Evolutionary conservation across 2,888 invertebrate species (phyloP).

Genomic region (Beris chalybata): DNA sequence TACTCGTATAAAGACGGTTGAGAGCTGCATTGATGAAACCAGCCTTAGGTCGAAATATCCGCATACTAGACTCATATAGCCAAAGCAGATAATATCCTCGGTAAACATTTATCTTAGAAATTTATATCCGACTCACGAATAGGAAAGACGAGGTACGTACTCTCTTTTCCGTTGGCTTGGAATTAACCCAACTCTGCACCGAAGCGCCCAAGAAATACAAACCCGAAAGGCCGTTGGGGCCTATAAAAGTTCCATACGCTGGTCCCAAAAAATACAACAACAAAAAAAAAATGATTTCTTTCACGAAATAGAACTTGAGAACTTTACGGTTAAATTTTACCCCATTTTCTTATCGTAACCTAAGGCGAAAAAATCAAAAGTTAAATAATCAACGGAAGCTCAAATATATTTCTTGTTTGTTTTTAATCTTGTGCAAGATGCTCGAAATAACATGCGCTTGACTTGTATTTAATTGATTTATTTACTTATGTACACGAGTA

Average conservation of each 20-base stretch:
- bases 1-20: background rate
- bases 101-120: slow-evolving; percentile 37
- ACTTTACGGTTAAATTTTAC: slow-evolving; percentile 10
- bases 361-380: slow-evolving; percentile 35
- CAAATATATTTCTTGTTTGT: slow-evolving; percentile 36
- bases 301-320: slow-evolving; percentile 14
- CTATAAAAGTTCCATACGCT: slow-evolving; percentile 10
- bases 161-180: slow-evolving; percentile 27
- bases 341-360: background rate
- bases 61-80: slow-evolving; percentile 13
- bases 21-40: slow-evolving; percentile 24
- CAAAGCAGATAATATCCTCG: slow-evolving; percentile 20
- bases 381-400: slow-evolving; percentile 37
- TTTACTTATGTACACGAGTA: background rate
- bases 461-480: slow-evolving; percentile 19
- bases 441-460: slow-evolving; percentile 13
- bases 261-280: background rate
- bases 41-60: slow-evolving; percentile 24
- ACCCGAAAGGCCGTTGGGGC: background rate
- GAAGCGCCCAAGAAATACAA: background rate
- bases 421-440: slow-evolving; percentile 33
- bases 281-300: no score
- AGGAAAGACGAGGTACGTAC: background rate
- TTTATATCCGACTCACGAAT: slow-evolving; percentile 38
- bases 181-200: background rate